Evolutionary conservation across 2,888 invertebrate genomes (phyloP).

Genomic region (Apomyelois bistriatella): DNA sequence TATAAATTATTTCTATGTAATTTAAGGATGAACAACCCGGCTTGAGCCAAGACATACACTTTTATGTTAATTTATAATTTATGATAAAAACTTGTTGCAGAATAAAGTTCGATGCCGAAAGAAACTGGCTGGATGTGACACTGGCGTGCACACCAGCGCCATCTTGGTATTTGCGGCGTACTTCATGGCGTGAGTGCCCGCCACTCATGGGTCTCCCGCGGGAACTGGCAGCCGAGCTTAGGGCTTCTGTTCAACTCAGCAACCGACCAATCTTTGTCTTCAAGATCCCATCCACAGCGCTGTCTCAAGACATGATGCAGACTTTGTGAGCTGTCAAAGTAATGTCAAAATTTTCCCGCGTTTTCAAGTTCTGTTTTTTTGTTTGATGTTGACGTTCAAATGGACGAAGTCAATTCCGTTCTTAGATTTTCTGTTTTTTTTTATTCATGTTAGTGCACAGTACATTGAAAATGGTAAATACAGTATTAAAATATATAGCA

Average conservation of each 20-base stretch:
- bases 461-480: too few relatives aligned
- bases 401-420: not conserved
- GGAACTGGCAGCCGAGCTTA: constrained; percentile 44
- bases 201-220: constrained; percentile 46
- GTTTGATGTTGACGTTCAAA: not conserved
- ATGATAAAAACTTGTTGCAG: too few relatives aligned
- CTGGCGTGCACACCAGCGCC: constrained; percentile 50
- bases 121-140: constrained; percentile 48
- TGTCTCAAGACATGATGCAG: constrained; percentile 30
- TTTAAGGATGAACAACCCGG: too few relatives aligned
- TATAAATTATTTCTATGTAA: too few relatives aligned
- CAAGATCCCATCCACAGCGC: constrained; percentile 40
- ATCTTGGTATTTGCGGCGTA: constrained; percentile 65
- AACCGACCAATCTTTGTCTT: constrained; percentile 49
- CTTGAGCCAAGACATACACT: too few relatives aligned
- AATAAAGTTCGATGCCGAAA: constrained; percentile 36
- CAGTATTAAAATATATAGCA: too few relatives aligned
- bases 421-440: not conserved
- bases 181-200: constrained; percentile 57
- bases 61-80: too few relatives aligned
- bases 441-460: too few relatives aligned
- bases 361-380: not conserved
- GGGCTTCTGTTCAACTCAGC: constrained; percentile 48
- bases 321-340: constrained; percentile 7
- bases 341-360: constrained; percentile 15